Evolutionary conservation across 2,888 invertebrate species (phyloP), one percentile per base, ranked within the genome.

Genomic region (Ptychoptera albimana): DNA sequence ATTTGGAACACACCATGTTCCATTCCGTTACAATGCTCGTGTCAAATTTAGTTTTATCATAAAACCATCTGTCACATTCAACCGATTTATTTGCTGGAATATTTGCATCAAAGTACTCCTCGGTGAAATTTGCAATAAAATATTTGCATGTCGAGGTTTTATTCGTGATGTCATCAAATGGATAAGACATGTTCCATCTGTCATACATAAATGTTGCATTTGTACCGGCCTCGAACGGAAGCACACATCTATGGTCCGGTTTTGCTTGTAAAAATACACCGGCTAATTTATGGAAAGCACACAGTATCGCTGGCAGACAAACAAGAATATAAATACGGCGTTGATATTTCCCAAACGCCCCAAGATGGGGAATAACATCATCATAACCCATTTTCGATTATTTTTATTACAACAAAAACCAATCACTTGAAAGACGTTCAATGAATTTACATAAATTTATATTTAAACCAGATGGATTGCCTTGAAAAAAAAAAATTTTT

Each of bases 271-370:
- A 64, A 57, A 82, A 82, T 1, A 80, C 79, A 46, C 79, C 79
- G 12, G 75, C 77, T 37, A 82, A 62, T 59, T 82, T 82, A 59
- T 82, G 81, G 52, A 82, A 76, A 40, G 81, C 81, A 60, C 79
- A 79, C 12, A 76, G 68, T 54, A 82, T 77, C 8, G 79, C 76
- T 14, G 82, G 80, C 40, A 82, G 64, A 54, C 80, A 79, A 37
- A 82, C 66, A 37, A 82, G 60, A 48, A 81, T 66, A 55, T 78
- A 81, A 49, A 81, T 75, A 49, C 75, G 67, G 52, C 70, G 72
- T 58, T 82, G 82, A 56, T 82, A 80, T 39, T 67, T 69, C 14
- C 82, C 82, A 54, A 82, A 82, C 52, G 79, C 78, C 37, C 82
- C 82, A 60, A 82, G 63, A 46, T 74, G 66, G 2, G 71, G 64